Percentiles rank a stretch among this genome's conserved stretches.
Conservation (phyloP, 2,888 invertebrate species). For the Syrista parreyssii region DNA sequence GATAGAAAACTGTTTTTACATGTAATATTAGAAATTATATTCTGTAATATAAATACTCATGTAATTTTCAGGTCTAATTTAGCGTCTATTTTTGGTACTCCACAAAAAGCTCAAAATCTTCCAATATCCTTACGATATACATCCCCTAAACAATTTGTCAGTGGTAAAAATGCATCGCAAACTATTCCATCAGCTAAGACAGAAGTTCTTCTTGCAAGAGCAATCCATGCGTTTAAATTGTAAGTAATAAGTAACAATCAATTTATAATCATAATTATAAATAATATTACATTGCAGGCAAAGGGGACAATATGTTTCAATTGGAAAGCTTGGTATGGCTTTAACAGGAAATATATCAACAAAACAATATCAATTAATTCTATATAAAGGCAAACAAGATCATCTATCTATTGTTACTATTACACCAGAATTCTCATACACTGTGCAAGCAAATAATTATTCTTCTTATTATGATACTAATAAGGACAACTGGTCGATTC, state of each 20-base stretch:
- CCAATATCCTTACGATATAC: slow-evolving; percentile 11
- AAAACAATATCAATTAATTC: slow-evolving; percentile 54
- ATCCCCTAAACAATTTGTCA: slow-evolving; percentile 27
- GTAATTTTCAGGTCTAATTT: slow-evolving; percentile 46
- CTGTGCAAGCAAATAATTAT: slow-evolving; percentile 53
- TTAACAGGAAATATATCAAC: slow-evolving; percentile 50
- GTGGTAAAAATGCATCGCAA: slow-evolving; percentile 34
- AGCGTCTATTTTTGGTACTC: slow-evolving; percentile 50
- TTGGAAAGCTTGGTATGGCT: slow-evolving; percentile 60
- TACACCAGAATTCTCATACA: slow-evolving; percentile 50
- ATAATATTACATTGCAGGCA: slow-evolving; percentile 34
- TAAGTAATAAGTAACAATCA: slow-evolving; percentile 28
- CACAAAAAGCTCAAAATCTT: slow-evolving; percentile 23
- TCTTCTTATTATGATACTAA: slow-evolving; percentile 67
- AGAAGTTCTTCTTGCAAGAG: slow-evolving; percentile 53
- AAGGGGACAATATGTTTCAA: slow-evolving; percentile 53
- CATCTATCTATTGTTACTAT: slow-evolving; percentile 52
- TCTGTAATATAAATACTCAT: not conserved
- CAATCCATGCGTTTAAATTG: slow-evolving; percentile 54
- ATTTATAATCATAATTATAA: not conserved
- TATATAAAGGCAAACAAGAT: slow-evolving; percentile 58
- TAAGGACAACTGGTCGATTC: slow-evolving; percentile 70
- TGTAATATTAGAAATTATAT: not conserved
- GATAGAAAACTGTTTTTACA: slow-evolving; percentile 15
- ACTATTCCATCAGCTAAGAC: slow-evolving; percentile 36